phyloP scores from a whole-genome alignment of 2,888 invertebrate genomes.

The Cryptosula pallasiana region DNA sequence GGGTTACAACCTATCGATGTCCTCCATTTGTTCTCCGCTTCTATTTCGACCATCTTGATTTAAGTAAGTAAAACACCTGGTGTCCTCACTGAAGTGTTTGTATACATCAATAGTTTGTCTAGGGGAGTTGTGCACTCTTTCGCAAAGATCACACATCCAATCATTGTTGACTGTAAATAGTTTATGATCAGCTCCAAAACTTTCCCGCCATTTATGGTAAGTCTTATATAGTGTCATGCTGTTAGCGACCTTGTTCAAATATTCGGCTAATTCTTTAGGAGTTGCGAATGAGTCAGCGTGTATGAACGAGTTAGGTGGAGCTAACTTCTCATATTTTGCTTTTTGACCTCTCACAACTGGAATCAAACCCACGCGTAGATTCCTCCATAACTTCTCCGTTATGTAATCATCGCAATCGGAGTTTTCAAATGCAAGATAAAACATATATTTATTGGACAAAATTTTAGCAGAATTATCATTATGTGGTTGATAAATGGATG shows the following conservation, averaged over 20 bases:
- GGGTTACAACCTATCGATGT: background rate
- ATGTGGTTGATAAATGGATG: background rate
- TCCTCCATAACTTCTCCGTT: background rate
- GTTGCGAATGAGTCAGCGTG: background rate
- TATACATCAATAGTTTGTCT: slow-evolving; percentile 7
- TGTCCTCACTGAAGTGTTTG: slow-evolving; percentile 4
- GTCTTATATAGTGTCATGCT: background rate
- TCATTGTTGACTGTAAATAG: background rate
- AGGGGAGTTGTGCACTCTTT: background rate
- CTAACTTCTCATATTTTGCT: background rate
- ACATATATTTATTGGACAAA: background rate
- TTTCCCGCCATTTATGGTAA: background rate
- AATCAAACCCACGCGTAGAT: background rate
- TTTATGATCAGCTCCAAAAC: background rate
- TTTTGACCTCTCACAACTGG: background rate
- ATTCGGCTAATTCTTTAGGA: background rate
- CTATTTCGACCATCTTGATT: background rate
- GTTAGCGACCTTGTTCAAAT: background rate
- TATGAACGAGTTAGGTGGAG: background rate
- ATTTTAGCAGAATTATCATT: background rate
- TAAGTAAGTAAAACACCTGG: background rate
- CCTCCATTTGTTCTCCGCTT: background rate
- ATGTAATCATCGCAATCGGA: background rate
- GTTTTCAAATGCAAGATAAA: background rate
- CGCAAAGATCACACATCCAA: background rate